phyloP scores from a whole-genome alignment of 1,140 invertebrate genomes.

The Vanessa tameamea region DNA sequence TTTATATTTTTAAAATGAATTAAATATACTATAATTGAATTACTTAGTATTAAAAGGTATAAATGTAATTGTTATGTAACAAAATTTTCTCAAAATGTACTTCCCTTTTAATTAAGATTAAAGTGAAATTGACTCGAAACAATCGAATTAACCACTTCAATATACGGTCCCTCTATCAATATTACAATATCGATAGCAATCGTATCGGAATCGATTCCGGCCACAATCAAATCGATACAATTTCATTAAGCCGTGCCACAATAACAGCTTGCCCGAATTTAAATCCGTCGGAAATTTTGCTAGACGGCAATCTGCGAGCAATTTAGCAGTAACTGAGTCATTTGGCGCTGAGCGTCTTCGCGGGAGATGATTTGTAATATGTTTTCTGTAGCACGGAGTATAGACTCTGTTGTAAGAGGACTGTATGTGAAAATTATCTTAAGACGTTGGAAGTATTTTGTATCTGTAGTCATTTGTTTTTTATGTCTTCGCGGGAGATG shows the following conservation, averaged over 20 bases:
- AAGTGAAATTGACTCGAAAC: background rate
- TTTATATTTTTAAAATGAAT: no score
- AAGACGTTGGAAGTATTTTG: background rate
- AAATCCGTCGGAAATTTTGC: slow-evolving; percentile 74
- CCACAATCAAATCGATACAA: slow-evolving; percentile 67
- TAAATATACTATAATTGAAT: no score
- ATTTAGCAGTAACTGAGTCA: slow-evolving; percentile 78
- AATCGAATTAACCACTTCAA: background rate
- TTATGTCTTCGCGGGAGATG: slow-evolving; percentile 67
- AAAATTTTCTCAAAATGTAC: no score
- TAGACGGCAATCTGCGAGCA: slow-evolving; percentile 64
- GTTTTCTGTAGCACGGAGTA: slow-evolving; percentile 56
- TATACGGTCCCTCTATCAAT: slow-evolving; percentile 12
- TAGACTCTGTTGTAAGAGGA: background rate
- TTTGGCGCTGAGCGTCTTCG: slow-evolving; percentile 66
- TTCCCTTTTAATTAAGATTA: background rate
- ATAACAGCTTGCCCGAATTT: slow-evolving; percentile 63
- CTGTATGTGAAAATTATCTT: background rate
- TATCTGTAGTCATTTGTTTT: background rate
- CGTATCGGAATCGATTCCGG: slow-evolving; percentile 48
- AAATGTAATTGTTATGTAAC: background rate
- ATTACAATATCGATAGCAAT: slow-evolving; percentile 49
- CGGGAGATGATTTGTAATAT: slow-evolving; percentile 78
- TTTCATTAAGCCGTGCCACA: slow-evolving; percentile 62
- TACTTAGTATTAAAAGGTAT: background rate